phyloP scores from a whole-genome alignment of 2,888 invertebrate genomes.

The Polymixis lichenea region DNA sequence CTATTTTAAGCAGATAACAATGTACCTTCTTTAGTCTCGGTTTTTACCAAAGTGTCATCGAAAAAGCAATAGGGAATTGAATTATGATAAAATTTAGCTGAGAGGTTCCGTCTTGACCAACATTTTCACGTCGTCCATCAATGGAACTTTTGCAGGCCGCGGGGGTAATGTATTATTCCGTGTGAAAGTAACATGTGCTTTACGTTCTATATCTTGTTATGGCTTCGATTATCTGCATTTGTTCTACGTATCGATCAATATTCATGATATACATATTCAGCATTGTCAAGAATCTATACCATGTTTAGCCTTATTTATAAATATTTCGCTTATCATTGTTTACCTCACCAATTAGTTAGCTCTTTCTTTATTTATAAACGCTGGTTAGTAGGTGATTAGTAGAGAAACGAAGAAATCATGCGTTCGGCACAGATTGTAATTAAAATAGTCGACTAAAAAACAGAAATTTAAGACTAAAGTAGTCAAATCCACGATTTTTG shows the following conservation, averaged over 20 bases:
- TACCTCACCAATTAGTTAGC: neutral
- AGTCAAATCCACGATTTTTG: neutral
- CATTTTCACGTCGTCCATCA: too few species aligned
- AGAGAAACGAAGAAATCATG: neutral
- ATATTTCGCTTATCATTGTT: neutral
- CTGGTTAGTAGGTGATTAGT: neutral
- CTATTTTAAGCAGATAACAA: neutral
- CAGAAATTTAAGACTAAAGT: too few species aligned
- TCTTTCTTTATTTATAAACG: neutral
- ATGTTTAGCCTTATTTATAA: neutral
- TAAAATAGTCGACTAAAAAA: neutral
- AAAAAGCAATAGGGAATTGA: neutral
- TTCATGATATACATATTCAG: too few species aligned
- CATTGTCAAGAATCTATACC: too few species aligned
- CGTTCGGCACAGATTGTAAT: neutral
- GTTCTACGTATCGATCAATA: too few species aligned
- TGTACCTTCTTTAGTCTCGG: neutral
- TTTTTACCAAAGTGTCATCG: neutral
- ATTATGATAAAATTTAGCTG: constrained; percentile 1
- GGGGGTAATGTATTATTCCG: too few species aligned
- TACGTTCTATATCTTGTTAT: too few species aligned
- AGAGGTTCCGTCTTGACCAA: too few species aligned
- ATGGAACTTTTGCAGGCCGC: too few species aligned
- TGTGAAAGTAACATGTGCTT: too few species aligned
- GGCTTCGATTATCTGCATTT: too few species aligned